Evolutionary conservation across 2,888 invertebrate genomes (phyloP).

Genomic region (Caenorhabditis sp.): DNA sequence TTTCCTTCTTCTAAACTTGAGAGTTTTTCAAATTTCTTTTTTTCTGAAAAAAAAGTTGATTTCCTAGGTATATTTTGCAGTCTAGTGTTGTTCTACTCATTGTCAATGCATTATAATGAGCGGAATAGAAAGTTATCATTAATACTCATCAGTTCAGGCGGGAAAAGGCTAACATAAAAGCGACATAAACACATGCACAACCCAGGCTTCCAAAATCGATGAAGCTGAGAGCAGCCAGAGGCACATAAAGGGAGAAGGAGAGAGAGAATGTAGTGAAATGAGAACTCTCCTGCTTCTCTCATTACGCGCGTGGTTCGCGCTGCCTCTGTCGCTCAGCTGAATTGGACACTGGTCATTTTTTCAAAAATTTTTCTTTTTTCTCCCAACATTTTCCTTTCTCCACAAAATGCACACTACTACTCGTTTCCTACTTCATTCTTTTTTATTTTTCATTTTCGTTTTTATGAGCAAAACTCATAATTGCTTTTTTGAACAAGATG

Average conservation of each 20-base stretch:
- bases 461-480: neutral
- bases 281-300: neutral
- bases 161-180: no score
- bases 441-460: neutral
- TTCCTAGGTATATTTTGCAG: no score
- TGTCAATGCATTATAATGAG: no score
- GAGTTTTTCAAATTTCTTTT: no score
- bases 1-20: no score
- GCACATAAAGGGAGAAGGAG: neutral
- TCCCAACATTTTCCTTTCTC: neutral
- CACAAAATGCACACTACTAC: neutral
- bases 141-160: neutral
- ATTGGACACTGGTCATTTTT: neutral
- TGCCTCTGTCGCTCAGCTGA: neutral
- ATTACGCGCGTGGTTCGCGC: neutral
- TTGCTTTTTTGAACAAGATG: no score
- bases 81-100: no score
- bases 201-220: neutral
- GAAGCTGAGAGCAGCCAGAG: neutral
- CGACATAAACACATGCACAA: neutral
- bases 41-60: no score
- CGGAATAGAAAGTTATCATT: neutral
- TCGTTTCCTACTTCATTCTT: neutral
- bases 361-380: neutral
- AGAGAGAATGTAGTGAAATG: neutral